Percentiles rank a stretch among this genome's conserved stretches.
phyloP scores from a whole-genome alignment of 2,113 vertebrate species.

The Pantherophis guttatus region DNA sequence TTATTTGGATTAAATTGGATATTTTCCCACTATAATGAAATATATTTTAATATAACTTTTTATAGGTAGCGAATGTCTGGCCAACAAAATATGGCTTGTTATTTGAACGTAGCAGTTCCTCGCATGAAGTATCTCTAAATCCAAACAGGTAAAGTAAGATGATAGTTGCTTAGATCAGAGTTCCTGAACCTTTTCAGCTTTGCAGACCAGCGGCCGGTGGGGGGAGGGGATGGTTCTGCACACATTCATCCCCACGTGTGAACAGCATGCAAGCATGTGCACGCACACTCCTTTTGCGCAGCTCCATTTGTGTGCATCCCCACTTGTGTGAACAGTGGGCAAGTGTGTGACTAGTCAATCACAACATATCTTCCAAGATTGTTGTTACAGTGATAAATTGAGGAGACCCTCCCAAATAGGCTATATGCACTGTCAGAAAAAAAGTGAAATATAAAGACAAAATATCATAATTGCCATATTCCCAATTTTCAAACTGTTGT shows the following conservation, averaged over 20 bases:
- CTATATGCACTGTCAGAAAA: background rate
- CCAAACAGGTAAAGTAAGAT: constrained; percentile 74
- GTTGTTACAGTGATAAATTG: background rate
- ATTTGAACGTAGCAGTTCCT: constrained; percentile 84
- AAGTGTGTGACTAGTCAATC: background rate
- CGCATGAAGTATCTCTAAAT: constrained; percentile 78
- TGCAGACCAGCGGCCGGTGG: background rate
- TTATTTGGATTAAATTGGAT: background rate
- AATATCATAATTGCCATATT: background rate
- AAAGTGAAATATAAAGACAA: background rate
- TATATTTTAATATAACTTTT: background rate
- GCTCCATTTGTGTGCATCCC: background rate
- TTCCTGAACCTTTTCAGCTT: background rate
- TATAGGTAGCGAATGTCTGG: constrained; percentile 90
- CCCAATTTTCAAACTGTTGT: background rate
- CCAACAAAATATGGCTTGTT: constrained; percentile 91
- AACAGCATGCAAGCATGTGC: background rate
- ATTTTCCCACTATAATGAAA: accelerated
- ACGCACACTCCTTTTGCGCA: too few species aligned
- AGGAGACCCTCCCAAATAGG: background rate
- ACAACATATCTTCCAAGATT: background rate
- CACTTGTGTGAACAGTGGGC: background rate
- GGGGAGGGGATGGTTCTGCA: background rate
- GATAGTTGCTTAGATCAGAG: background rate
- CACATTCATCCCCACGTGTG: background rate